phyloP scores from a whole-genome alignment of 1,140 invertebrate genomes.

The Neodiprion fabricii region DNA sequence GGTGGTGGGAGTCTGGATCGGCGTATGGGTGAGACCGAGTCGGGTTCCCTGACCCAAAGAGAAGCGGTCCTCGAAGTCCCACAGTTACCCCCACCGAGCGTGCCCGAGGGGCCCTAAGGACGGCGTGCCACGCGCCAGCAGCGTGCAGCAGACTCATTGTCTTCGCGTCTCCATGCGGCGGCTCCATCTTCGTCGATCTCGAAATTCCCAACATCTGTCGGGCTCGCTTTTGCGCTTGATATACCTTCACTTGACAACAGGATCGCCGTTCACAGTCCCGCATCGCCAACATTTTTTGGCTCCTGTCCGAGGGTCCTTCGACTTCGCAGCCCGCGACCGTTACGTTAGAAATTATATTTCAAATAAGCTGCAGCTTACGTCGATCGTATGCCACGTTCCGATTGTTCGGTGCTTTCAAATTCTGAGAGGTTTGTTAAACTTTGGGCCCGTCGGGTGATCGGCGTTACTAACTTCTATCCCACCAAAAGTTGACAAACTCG shows the following conservation, averaged over 20 bases:
- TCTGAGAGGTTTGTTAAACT: too few relatives aligned
- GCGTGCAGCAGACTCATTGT: conserved; percentile 5
- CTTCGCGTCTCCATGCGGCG: not conserved
- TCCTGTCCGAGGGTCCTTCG: not conserved
- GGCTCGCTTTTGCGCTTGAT: conserved; percentile 41
- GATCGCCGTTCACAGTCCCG: conserved; percentile 14
- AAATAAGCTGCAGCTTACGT: too few relatives aligned
- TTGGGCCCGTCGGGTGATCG: too few relatives aligned
- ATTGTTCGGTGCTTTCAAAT: too few relatives aligned
- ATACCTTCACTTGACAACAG: conserved; percentile 47
- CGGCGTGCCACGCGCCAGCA: not conserved
- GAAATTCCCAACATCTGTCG: conserved; percentile 45
- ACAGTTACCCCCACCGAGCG: conserved; percentile 9
- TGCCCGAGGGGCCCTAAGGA: not conserved
- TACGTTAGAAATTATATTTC: too few relatives aligned
- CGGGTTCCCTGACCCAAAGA: conserved; percentile 4
- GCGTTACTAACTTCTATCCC: too few relatives aligned
- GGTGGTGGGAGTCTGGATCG: not conserved
- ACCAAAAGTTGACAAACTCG: too few relatives aligned
- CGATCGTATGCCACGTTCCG: too few relatives aligned
- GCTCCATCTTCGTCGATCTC: not conserved
- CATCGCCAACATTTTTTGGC: not conserved
- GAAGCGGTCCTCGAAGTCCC: not conserved
- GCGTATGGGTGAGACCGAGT: not conserved
- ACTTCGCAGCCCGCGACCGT: not conserved